Base-by-base conservation (phyloP, 2,888 invertebrate genomes). In the Drosophila pseudotakahashii region DNA sequence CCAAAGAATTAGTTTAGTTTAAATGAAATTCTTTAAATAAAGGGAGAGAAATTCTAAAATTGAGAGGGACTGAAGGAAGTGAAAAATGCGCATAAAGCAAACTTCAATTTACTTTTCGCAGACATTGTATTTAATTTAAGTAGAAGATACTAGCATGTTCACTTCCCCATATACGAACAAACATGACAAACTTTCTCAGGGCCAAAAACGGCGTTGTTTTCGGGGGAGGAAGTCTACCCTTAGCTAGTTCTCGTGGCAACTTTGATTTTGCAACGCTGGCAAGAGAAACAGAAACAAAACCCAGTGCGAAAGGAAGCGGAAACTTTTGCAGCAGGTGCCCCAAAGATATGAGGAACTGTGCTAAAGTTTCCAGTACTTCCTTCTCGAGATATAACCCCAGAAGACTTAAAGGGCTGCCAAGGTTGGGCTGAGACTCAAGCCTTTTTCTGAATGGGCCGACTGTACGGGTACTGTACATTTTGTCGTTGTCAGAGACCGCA, bases 121-220 rank as follows among this genome's bases (percentile, higher is more conserved):
- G 82, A 87, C 88, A 84, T 84, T 83, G 88, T 83, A 79, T 83
- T 87, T 87, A 85, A 83, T 81, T 87, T 85, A 85, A 85, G 85
- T 83, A 76, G 76, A 87, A 77, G 74, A 81, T 76, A 61, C 76
- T 50, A 70, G 54, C 63, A 45, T 63, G 70, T 73, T 71, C 37
- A 39, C 70, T 58, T 69, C 26, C 30, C 36, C 39, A 78, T 61
- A 51, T 70, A 72, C 76, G 72, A 71, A 78, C 66, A 75, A 77
- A 81, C 80, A 80, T 51, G 60, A 69, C 52, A 60, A 70, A 70
- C 62, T 54, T 64, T 64, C 45, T 10, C 45, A 78, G 84, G 79
- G 70, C 84, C 64, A 70, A 64, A 73, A 73, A 68, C 68, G 64
- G 57, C 30, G 39, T n/a, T 19, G 39, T 10, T 39, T 32, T 26